Conservation (phyloP, 1,140 invertebrate genomes). For the Drosophila pectinifera region DNA sequence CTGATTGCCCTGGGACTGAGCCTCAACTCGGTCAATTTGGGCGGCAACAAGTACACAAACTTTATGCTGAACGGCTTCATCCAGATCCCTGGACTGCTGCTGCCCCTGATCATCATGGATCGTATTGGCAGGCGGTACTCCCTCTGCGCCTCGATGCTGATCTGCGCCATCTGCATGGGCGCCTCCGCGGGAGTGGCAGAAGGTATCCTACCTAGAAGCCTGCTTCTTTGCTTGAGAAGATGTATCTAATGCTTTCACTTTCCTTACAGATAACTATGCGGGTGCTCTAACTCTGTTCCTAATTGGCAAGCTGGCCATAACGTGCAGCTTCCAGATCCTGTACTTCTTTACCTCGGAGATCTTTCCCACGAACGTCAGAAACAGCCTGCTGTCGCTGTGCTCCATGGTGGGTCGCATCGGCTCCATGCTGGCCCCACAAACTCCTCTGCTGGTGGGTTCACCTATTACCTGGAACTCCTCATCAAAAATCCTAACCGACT, state of each 20-base stretch:
- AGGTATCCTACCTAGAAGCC: too few relatives aligned
- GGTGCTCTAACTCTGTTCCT: slow-evolving; percentile 88
- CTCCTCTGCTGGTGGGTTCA: slow-evolving; percentile 85
- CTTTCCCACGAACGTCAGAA: slow-evolving; percentile 89
- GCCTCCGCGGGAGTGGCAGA: slow-evolving; percentile 60
- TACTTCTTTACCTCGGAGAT: slow-evolving; percentile 90
- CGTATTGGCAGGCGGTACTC: slow-evolving; percentile 88
- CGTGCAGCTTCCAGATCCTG: slow-evolving; percentile 89
- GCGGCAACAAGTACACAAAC: slow-evolving; percentile 90
- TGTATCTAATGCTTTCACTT: not conserved
- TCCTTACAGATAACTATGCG: slow-evolving; percentile 66
- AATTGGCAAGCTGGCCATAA: slow-evolving; percentile 90
- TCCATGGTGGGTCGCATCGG: slow-evolving; percentile 90
- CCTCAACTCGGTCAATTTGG: slow-evolving; percentile 91
- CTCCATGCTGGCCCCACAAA: slow-evolving; percentile 89
- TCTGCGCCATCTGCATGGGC: slow-evolving; percentile 86
- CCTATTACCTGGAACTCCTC: not conserved
- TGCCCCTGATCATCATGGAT: slow-evolving; percentile 88
- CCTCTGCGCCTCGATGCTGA: slow-evolving; percentile 87
- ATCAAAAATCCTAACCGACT: not conserved
- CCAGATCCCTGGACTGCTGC: slow-evolving; percentile 90
- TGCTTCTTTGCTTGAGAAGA: too few relatives aligned
- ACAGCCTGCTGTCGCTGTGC: slow-evolving; percentile 87
- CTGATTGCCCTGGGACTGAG: slow-evolving; percentile 93
- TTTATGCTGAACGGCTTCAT: slow-evolving; percentile 90